phyloP scores from a whole-genome alignment of 2,797 vertebrate species.

The Ctenochaetus hawaiiensis region DNA sequence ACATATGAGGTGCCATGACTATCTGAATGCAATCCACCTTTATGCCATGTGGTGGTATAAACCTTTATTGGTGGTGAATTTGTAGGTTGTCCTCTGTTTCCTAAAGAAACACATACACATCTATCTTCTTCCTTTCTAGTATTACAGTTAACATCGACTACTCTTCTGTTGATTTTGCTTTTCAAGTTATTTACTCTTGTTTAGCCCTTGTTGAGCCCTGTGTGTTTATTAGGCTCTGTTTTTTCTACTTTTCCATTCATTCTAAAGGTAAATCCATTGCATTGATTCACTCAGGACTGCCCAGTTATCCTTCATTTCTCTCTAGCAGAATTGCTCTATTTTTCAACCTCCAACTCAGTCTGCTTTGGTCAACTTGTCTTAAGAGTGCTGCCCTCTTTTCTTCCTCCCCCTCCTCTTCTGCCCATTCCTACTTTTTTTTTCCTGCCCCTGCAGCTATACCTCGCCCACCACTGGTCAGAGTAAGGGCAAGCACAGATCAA shows the following conservation, averaged over 20 bases:
- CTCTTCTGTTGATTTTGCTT: constrained; percentile 17
- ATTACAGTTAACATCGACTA: constrained; percentile 4
- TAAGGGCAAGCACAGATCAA: constrained; percentile 18
- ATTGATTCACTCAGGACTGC: constrained; percentile 77
- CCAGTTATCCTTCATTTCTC: constrained; percentile 81
- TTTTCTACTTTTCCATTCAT: constrained; percentile 51
- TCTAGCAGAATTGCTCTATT: constrained; percentile 79
- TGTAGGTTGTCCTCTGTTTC: too few species aligned
- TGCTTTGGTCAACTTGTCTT: constrained; percentile 70
- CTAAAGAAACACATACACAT: constrained; percentile 12
- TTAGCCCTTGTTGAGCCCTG: constrained; percentile 45
- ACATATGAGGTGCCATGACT: too few species aligned
- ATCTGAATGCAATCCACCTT: too few species aligned
- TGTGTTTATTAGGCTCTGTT: constrained; percentile 65
- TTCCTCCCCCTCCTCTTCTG: constrained; percentile 14
- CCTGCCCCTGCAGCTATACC: neutral
- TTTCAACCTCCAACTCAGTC: constrained; percentile 78
- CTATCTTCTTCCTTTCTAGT: constrained; percentile 8
- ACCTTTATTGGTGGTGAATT: too few species aligned
- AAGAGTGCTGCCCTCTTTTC: constrained; percentile 45
- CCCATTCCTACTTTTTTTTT: constrained; percentile 18
- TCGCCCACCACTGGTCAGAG: constrained; percentile 23
- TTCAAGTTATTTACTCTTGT: constrained; percentile 61
- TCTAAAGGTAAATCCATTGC: constrained; percentile 81
- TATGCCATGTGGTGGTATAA: too few species aligned